Evolutionary conservation across 2,797 vertebrate genomes (phyloP).

Genomic region (Poecilia velifera): DNA sequence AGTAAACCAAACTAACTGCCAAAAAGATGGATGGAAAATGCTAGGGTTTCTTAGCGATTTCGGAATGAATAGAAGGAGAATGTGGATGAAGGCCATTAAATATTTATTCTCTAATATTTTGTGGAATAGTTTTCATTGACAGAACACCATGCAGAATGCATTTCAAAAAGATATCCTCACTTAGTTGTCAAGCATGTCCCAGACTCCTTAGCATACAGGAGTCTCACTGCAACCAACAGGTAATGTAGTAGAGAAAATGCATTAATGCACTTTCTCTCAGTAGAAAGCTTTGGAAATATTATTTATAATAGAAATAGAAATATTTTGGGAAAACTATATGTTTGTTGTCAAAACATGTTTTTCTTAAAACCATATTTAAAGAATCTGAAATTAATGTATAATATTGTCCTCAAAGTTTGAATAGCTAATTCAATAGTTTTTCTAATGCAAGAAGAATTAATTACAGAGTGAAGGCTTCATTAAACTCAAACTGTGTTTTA

Average conservation of each 20-base stretch:
- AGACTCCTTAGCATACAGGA: not conserved
- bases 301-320: no score
- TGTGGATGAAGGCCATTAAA: conserved; percentile 6
- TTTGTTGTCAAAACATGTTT: not conserved
- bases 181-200: not conserved
- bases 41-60: not conserved
- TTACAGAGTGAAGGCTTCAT: not conserved
- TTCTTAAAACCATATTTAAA: not conserved
- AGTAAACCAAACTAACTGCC: not conserved
- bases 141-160: not conserved
- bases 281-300: not conserved
- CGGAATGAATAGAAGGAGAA: not conserved
- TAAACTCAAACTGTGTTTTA: not conserved
- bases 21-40: conserved; percentile 10
- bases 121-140: not conserved
- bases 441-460: not conserved
- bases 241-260: not conserved
- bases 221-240: not conserved
- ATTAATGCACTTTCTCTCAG: not conserved
- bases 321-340: not conserved
- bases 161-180: conserved; percentile 18
- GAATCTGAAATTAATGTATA: not conserved
- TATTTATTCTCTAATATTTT: conserved; percentile 4
- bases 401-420: not conserved
- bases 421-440: not conserved